A percentile compares a stretch with the other conserved stretches of the same genome.
Evolutionary conservation across 1,140 invertebrate species (phyloP).

Genomic region (Bombus turneri): DNA sequence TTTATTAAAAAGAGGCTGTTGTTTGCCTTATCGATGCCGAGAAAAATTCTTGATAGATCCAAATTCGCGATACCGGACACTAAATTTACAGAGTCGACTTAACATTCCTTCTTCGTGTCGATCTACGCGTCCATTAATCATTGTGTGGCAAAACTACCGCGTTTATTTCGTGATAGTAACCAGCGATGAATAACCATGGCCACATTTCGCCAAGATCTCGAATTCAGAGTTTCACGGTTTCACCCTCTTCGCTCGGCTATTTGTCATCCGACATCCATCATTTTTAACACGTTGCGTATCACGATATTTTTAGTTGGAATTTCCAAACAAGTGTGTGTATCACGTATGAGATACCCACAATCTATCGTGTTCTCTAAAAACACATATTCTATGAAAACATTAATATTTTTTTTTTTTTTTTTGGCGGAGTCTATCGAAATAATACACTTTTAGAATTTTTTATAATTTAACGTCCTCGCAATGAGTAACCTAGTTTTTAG

Average conservation of each 20-base stretch:
- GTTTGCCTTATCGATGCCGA: neutral
- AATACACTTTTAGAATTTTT: neutral
- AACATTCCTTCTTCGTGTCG: conserved; percentile 17
- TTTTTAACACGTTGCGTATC: neutral
- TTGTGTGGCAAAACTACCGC: neutral
- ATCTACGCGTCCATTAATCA: conserved; percentile 35
- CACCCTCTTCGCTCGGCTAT: neutral
- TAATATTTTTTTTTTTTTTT: neutral
- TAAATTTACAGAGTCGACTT: neutral
- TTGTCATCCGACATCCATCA: neutral
- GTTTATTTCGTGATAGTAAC: conserved; percentile 20
- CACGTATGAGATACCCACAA: neutral
- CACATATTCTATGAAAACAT: neutral
- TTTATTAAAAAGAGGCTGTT: too few relatives aligned
- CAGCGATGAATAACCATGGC: conserved; percentile 25
- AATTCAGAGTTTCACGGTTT: neutral
- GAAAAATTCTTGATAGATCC: neutral
- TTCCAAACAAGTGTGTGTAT: neutral
- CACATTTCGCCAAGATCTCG: conserved; percentile 28
- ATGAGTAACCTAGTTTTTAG: neutral
- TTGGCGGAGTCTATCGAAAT: neutral
- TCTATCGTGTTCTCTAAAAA: neutral
- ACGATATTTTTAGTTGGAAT: neutral
- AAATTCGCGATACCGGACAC: neutral
- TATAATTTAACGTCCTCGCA: neutral